These are phyloP conservation scores for Caerostris darwini DNA, from an alignment of 1,140 invertebrate species.

Conservation along the genomic window DNA sequence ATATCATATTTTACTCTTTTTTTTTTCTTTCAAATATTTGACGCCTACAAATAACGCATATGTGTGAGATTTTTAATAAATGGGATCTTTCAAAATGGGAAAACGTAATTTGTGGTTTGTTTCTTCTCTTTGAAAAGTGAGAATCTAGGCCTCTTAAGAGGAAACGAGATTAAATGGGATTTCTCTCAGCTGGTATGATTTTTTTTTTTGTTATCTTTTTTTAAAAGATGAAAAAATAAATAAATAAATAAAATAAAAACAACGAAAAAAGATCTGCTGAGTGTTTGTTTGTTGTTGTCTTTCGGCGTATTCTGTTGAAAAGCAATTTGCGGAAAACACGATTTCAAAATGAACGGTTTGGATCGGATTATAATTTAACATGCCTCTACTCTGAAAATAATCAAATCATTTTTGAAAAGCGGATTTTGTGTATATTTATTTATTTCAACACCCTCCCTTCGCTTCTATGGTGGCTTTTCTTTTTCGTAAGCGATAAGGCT, in stretches of 20 bases:
- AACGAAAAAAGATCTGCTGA: not conserved
- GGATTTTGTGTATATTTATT: constrained; percentile 40
- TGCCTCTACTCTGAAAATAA: constrained; percentile 51
- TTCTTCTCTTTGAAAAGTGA: not conserved
- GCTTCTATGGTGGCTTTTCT: constrained; percentile 3
- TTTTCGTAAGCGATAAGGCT: constrained; percentile 29
- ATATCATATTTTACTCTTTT: not conserved
- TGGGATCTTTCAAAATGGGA: constrained; percentile 17
- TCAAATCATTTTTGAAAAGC: constrained; percentile 56
- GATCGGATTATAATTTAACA: constrained; percentile 72
- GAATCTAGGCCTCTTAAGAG: constrained; percentile 29
- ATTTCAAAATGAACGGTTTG: constrained; percentile 53
- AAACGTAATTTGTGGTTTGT: not conserved
- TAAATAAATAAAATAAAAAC: not conserved
- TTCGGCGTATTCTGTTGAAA: constrained; percentile 23
- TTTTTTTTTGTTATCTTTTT: not conserved
- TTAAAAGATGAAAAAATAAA: not conserved
- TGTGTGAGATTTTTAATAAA: constrained; percentile 15
- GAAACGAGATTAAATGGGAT: constrained; percentile 57
- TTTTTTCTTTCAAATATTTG: not conserved
- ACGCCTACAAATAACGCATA: not conserved
- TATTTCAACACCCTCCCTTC: constrained; percentile 21
- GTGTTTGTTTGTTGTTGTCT: not conserved
- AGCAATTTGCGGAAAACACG: constrained; percentile 62
- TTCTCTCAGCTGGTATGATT: not conserved